phyloP scores from a whole-genome alignment of 2,797 vertebrate genomes.

The Macropus fuliginosus region DNA sequence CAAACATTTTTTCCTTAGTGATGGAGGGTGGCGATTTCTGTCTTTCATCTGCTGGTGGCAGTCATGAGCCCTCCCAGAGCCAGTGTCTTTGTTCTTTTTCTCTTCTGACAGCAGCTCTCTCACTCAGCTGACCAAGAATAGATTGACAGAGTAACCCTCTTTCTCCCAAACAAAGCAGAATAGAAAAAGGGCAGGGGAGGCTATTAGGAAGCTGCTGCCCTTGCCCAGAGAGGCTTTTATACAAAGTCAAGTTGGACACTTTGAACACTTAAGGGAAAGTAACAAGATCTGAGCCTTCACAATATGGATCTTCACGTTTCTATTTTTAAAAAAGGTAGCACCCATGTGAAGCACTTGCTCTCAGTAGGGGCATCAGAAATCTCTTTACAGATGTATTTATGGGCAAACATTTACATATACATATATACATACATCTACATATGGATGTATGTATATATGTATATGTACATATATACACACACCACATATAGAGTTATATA shows the following conservation, averaged over 20 bases:
- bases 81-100: not conserved
- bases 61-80: not conserved
- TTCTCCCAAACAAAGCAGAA: not conserved
- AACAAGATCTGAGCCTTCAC: not conserved
- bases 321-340: not conserved
- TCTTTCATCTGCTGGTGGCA: not conserved
- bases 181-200: not conserved
- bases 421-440: not conserved
- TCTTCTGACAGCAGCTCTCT: not conserved
- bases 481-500: no score
- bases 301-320: not conserved
- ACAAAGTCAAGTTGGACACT: not conserved
- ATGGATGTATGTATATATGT: no score
- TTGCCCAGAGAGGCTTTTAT: not conserved
- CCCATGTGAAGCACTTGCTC: no score
- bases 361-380: not conserved
- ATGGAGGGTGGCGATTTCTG: not conserved
- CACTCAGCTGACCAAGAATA: not conserved
- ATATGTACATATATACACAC: no score
- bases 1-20: not conserved
- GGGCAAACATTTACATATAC: no score
- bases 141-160: not conserved
- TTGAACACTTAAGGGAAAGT: not conserved
- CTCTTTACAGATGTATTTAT: not conserved
- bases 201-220: not conserved